Evolutionary conservation across 53 echinoderm and acorn worm species (phyloP).

Genomic region (Arbacia lixula): DNA sequence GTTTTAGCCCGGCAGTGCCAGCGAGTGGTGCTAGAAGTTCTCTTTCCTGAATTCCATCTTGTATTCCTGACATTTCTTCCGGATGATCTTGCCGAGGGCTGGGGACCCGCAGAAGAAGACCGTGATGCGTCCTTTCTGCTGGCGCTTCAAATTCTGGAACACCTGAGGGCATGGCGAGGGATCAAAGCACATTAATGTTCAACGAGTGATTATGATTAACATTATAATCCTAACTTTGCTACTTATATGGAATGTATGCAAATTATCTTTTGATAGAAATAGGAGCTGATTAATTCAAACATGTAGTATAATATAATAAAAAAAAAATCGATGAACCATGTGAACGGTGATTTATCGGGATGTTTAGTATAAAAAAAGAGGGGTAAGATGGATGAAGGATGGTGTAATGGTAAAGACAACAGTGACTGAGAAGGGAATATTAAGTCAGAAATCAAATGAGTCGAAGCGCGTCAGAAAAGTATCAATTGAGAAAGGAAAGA

Average conservation of each 20-base stretch:
- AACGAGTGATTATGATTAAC: background rate
- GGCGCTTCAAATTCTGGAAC: conserved; percentile 70
- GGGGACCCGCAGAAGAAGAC: conserved; percentile 97
- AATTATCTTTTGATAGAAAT: too few species aligned
- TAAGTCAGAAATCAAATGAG: too few species aligned
- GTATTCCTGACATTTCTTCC: conserved; percentile 73
- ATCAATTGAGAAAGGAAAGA: too few species aligned
- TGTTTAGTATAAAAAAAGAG: too few species aligned
- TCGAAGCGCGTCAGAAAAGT: too few species aligned
- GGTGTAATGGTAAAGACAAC: background rate
- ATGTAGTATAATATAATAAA: background rate
- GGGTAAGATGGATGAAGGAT: background rate
- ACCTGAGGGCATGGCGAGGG: conserved; percentile 43
- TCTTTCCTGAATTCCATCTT: conserved; percentile 92
- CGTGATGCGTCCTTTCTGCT: conserved; percentile 78
- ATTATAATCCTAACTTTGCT: background rate
- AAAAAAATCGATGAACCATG: too few species aligned
- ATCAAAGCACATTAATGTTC: background rate
- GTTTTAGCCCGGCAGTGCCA: too few species aligned
- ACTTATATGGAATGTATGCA: background rate
- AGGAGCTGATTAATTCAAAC: background rate
- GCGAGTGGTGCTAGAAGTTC: conserved; percentile 85
- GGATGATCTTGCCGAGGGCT: conserved; percentile 75
- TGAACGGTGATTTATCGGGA: too few species aligned
- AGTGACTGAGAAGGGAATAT: background rate